phyloP scores from a whole-genome alignment of 2,888 invertebrate species.

The Callosobruchus maculatus region DNA sequence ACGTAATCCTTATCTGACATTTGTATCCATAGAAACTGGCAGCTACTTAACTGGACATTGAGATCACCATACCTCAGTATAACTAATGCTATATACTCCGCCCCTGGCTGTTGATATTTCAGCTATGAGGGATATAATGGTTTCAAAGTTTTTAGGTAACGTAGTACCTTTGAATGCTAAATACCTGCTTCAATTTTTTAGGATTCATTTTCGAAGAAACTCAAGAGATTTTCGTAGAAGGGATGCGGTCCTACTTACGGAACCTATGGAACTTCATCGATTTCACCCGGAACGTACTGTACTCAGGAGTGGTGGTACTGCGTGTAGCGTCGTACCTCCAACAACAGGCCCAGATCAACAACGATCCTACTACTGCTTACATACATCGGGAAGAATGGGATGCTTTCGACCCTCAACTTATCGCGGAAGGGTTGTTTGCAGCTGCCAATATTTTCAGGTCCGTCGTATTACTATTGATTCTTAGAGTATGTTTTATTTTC shows the following conservation, averaged over 20 bases:
- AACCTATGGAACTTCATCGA: conserved; percentile 98
- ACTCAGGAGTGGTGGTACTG: conserved; percentile 68
- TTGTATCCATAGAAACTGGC: no score
- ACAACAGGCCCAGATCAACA: conserved; percentile 65
- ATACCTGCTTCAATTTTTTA: conserved; percentile 34
- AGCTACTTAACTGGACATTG: no score
- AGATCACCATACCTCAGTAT: no score
- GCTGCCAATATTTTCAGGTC: conserved; percentile 92
- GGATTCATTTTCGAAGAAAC: conserved; percentile 92
- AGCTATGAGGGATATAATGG: no score
- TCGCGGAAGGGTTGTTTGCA: conserved; percentile 90
- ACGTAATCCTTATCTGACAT: no score
- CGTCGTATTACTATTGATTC: background rate
- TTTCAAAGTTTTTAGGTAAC: no score
- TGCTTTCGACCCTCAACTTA: conserved; percentile 88
- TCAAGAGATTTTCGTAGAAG: conserved; percentile 84
- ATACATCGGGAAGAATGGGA: conserved; percentile 86
- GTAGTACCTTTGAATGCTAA: conserved; percentile 1
- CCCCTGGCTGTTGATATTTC: no score
- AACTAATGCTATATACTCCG: no score
- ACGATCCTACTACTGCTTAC: conserved; percentile 66
- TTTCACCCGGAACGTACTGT: conserved; percentile 85
- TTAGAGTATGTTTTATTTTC: no score
- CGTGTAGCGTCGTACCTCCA: conserved; percentile 71
- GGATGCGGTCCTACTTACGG: conserved; percentile 79